phyloP scores from a whole-genome alignment of 2,888 invertebrate genomes.

The Loripinus fragilis region DNA sequence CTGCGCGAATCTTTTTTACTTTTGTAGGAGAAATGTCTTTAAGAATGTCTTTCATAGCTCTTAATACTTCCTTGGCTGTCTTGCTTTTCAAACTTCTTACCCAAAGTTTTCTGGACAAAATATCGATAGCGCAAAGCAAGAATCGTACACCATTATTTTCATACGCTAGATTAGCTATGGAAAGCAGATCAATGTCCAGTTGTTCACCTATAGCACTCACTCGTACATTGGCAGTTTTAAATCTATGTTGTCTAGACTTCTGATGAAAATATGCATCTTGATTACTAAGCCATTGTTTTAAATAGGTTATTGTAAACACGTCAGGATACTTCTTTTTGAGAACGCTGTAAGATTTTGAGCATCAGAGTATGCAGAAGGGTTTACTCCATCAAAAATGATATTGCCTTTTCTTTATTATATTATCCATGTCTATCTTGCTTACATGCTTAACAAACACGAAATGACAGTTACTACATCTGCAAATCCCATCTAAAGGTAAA shows the following conservation, averaged over 20 bases:
- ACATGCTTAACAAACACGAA: no score
- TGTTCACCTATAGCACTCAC: constrained; percentile 35
- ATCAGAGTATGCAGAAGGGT: no score
- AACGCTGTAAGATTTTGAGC: no score
- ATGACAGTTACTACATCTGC: no score
- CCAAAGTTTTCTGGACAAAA: constrained; percentile 25
- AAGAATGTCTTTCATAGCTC: constrained; percentile 17
- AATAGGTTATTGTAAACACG: no score
- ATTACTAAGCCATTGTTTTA: no score
- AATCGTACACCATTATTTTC: constrained; percentile 24
- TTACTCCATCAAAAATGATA: no score
- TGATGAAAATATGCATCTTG: no score
- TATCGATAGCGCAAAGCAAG: constrained; percentile 29
- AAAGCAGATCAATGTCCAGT: constrained; percentile 30
- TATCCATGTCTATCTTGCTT: no score
- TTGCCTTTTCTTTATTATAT: no score
- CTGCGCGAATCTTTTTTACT: constrained; percentile 14
- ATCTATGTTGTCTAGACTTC: neutral
- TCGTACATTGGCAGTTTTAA: constrained; percentile 29
- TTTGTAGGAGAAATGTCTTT: constrained; percentile 25
- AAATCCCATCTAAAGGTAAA: no score
- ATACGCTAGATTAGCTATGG: constrained; percentile 24
- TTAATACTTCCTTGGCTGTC: constrained; percentile 26
- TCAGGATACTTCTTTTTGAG: no score
- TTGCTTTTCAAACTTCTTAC: constrained; percentile 22